Conservation (phyloP, 2,797 vertebrate species). For the Melanotaenia trifasciata region DNA sequence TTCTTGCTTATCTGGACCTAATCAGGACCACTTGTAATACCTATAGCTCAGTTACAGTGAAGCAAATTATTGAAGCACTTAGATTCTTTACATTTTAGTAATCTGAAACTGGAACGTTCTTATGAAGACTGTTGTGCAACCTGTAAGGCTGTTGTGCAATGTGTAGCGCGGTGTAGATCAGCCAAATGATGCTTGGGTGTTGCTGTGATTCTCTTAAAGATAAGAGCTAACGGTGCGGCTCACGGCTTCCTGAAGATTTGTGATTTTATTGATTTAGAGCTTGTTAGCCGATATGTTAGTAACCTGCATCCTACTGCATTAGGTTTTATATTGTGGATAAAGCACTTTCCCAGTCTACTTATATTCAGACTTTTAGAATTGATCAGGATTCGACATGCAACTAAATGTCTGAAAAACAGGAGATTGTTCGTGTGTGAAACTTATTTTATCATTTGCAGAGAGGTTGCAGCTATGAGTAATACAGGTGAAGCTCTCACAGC, state of each 20-base stretch:
- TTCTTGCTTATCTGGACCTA: no score
- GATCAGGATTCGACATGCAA: not conserved
- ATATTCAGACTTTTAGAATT: not conserved
- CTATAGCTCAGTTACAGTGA: no score
- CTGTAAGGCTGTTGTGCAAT: constrained; percentile 38
- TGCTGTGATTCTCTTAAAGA: constrained; percentile 38
- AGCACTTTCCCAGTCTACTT: not conserved
- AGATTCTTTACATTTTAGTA: not conserved
- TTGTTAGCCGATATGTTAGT: not conserved
- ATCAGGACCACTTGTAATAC: no score
- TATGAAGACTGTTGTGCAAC: constrained; percentile 3
- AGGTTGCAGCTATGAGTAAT: not conserved
- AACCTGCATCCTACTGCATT: not conserved
- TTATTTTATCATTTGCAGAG: not conserved
- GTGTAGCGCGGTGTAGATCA: constrained; percentile 2
- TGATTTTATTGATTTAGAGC: constrained; percentile 23
- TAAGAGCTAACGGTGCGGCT: constrained; percentile 9
- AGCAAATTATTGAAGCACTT: not conserved
- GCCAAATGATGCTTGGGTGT: not conserved
- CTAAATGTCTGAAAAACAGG: not conserved
- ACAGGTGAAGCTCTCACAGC: not conserved
- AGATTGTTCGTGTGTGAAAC: not conserved
- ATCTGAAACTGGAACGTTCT: not conserved
- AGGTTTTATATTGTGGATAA: not conserved
- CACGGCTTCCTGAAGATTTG: constrained; percentile 38